Percentiles rank a stretch among this genome's conserved stretches.
These are phyloP conservation scores for Eristalis pertinax DNA, from an alignment of 2,888 invertebrate genomes.

Conservation along the genomic window DNA sequence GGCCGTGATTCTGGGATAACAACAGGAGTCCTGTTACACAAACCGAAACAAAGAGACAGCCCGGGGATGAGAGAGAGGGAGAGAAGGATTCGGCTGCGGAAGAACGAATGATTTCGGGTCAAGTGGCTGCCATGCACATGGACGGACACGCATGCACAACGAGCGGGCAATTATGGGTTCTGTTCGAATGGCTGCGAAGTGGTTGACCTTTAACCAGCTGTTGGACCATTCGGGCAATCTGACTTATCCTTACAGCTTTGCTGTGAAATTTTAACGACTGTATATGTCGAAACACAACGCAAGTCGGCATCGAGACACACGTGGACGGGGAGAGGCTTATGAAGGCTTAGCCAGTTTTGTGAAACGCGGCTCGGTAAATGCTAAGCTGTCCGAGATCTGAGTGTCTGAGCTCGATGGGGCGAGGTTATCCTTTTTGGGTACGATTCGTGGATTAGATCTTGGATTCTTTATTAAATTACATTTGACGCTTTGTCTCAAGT, in stretches of 20 bases:
- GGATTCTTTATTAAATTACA: too few species aligned
- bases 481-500: too few species aligned
- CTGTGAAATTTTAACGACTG: background rate
- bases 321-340: too few species aligned
- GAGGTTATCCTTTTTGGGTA: too few species aligned
- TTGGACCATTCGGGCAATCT: background rate
- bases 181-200: background rate
- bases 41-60: background rate
- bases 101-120: background rate
- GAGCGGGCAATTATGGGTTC: background rate
- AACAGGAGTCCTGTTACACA: background rate
- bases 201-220: background rate
- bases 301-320: too few species aligned
- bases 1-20: background rate
- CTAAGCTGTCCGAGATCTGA: too few species aligned
- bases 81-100: background rate
- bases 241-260: background rate
- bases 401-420: too few species aligned
- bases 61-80: background rate
- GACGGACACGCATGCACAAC: background rate
- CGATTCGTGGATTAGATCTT: too few species aligned
- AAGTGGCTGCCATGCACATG: background rate
- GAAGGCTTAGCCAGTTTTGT: too few species aligned
- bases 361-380: too few species aligned
- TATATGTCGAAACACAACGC: background rate